Conservation (phyloP, 2,797 vertebrate genomes). For the Kryptopterus vitreolus region DNA sequence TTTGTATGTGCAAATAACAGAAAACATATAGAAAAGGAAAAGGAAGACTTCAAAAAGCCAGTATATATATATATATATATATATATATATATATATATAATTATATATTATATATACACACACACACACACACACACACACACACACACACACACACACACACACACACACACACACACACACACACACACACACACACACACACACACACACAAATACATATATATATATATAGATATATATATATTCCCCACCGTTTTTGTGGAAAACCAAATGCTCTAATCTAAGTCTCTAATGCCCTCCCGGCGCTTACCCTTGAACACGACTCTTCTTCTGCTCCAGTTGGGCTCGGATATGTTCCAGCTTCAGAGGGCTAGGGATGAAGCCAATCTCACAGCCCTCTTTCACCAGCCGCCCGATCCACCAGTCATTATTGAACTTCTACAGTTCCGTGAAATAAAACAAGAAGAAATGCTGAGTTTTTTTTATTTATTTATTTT, state of each 20-base stretch:
- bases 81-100: no score
- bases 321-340: conserved; percentile 90
- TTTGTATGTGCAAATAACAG: background rate
- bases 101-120: no score
- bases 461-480: background rate
- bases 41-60: background rate
- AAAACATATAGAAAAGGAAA: background rate
- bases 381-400: conserved; percentile 82
- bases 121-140: no score
- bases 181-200: no score
- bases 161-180: no score
- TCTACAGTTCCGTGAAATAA: conserved; percentile 67
- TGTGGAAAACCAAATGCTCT: conserved; percentile 47
- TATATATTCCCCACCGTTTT: background rate
- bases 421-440: conserved; percentile 99
- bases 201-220: no score
- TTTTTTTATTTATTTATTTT: no score
- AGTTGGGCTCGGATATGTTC: conserved; percentile 90
- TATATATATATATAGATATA: no score
- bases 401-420: conserved; percentile 85
- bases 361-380: conserved; percentile 94
- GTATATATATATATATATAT: no score
- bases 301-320: conserved; percentile 75
- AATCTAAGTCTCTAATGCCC: background rate
- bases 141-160: no score